A percentile compares a stretch with the other conserved stretches of the same genome.
Conservation (phyloP, 2,113 vertebrate genomes). For the Calypte anna region DNA sequence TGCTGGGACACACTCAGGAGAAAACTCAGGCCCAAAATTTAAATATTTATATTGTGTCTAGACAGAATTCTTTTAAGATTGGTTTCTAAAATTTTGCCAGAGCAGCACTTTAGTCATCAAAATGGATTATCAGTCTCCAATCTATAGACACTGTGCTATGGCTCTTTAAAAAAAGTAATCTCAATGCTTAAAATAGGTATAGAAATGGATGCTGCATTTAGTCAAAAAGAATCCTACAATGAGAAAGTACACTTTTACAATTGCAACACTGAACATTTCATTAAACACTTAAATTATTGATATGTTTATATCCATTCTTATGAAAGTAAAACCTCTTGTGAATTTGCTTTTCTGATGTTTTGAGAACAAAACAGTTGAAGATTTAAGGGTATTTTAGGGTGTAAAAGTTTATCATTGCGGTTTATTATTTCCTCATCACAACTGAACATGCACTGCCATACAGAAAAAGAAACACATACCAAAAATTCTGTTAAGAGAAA, state of each 20-base stretch:
- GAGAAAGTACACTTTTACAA: neutral
- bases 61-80: neutral
- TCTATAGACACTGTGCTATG: neutral
- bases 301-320: neutral
- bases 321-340: neutral
- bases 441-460: neutral
- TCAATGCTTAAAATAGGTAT: neutral
- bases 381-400: neutral
- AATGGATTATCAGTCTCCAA: neutral
- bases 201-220: neutral
- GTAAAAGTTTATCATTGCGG: neutral
- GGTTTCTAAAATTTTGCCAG: neutral
- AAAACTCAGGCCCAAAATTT: neutral
- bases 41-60: neutral
- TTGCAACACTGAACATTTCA: neutral
- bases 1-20: neutral
- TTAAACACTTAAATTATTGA: neutral
- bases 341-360: neutral
- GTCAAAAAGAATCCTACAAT: neutral
- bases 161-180: neutral
- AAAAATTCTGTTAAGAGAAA: neutral
- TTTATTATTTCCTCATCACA: neutral
- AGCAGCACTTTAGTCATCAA: neutral
- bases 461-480: neutral
- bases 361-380: neutral